Evolutionary conservation across 2,888 invertebrate species (phyloP), one percentile per base, ranked within the genome.

Genomic region (Amiota communis): DNA sequence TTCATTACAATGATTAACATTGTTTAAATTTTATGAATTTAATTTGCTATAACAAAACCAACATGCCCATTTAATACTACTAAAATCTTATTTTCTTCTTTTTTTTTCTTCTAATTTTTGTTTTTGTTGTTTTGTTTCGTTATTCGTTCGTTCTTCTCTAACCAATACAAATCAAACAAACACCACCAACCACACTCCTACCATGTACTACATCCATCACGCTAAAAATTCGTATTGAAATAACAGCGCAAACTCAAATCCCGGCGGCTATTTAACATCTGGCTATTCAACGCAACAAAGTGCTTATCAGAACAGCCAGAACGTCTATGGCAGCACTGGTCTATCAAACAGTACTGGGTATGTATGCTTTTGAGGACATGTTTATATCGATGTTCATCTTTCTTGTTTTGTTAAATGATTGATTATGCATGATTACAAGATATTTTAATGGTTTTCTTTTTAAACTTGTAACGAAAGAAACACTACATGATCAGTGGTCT

Each of bases 301-400:
- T 87, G 89, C 89, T 78, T 90, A 90, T 84, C 90, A 90, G 86
- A 88, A 88, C 81, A 90, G 86, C 85, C 90, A 90, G 83, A 90
- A 88, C 83, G 90, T 90, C 75, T 90, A 90, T 84, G 90, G 90
- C 79, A 88, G 85, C 78, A 85, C 89, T 85, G 89, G 89, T 77
- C 85, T 89, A 74, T 87, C 88, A 74, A 90, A 89, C 84, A 90
- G 86, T 82, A 84, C 89, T 84, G 90, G 90, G 90, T 90, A 89
- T 81, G 90, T 87, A 86, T 59, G 56, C 13, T 53, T 64, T 17
- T 56, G 56, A 36, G 36, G 23, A 23, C 23, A 23, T 23, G 23
- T 23, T 23, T 23, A 3, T 23, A 23, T 23, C 3, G 23, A 23
- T 23, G 48, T 65, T 65, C 10, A 15, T 65, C 56, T 74, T 17